Evolutionary conservation across 2,888 invertebrate genomes (phyloP), one percentile per base, ranked within the genome.

Genomic region (Pseudococcus jackbeardsleyi): DNA sequence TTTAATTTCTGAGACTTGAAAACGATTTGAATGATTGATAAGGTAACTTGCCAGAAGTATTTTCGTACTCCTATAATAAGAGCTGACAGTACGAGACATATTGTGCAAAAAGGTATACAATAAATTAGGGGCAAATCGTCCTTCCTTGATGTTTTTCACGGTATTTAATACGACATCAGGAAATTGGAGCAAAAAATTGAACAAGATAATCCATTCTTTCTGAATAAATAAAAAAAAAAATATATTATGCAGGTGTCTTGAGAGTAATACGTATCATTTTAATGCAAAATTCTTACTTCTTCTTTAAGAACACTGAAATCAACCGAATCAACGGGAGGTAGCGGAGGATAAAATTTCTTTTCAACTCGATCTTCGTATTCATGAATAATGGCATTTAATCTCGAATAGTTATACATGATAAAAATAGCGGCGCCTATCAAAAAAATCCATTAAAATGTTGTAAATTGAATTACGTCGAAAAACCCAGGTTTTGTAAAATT

Each of bases 171-270:
- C 90, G 15, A 95, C 90, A n/a, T 92, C 91, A 0, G 95, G 95
- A 90, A 94, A 94, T 22, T 93, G 93, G 85, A 95, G 91, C 88
- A 96, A 92, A 90, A 93, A 95, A 89, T 94, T 94, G 91, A 93
- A 95, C 72, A 96, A 91, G 5, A 96, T 91, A 89, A 93, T 93
- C 96, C 96, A 96, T 92, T 96, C 96, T 90, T 96, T 95, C 96
- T 96, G 91, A 22, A 93, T 42, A 92, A 90, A 90, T 90, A 90
- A 89, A 88, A 90, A 88, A 54, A n/a, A 59, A 84, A 82, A 19
- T 11, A 89, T 50, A 15, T 50, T 50, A 15, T 11, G 48, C 11
- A 72, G 17, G 33, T 72, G 26, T 26, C 68, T 12, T 26, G 1
- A 33, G 26, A 33, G 26, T 33, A 33, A 33, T 33, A n/a, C n/a